Conservation (phyloP, 1,140 invertebrate genomes). For the Sycophaga agraensis region DNA sequence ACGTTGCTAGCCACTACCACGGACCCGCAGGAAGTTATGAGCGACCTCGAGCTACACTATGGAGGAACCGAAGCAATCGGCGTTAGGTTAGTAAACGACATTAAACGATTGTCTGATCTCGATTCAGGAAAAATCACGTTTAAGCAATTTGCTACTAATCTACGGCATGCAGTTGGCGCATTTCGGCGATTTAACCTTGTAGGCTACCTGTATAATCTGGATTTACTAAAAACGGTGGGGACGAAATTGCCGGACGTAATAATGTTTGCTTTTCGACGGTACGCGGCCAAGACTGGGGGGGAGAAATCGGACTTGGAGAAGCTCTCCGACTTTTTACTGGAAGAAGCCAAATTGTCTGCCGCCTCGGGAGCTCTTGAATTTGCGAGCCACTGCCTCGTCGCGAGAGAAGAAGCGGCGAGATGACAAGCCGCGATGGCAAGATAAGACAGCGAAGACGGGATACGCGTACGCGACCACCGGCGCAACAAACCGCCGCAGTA, state of each 20-base stretch:
- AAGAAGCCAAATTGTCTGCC: neutral
- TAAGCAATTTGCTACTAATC: neutral
- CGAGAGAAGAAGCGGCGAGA: too few relatives aligned
- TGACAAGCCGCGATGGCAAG: neutral
- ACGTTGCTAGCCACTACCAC: neutral
- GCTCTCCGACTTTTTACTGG: neutral
- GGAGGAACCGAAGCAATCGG: neutral
- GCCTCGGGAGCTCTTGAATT: neutral
- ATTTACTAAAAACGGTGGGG: neutral
- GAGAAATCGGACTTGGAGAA: neutral
- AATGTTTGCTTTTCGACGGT: conserved; percentile 19
- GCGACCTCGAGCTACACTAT: neutral
- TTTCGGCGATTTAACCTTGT: neutral
- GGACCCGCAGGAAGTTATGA: neutral
- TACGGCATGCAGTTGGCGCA: neutral
- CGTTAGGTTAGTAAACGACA: neutral
- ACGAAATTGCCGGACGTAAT: conserved; percentile 21
- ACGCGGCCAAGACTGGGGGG: neutral
- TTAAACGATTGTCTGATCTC: neutral
- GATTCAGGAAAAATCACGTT: conserved; percentile 17
- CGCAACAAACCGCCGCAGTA: neutral
- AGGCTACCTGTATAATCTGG: neutral
- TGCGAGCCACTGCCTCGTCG: too few relatives aligned
- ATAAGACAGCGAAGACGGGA: neutral
- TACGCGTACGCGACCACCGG: neutral